Base-by-base conservation (phyloP, 2,888 invertebrate genomes). In the Cistogaster globosa region DNA sequence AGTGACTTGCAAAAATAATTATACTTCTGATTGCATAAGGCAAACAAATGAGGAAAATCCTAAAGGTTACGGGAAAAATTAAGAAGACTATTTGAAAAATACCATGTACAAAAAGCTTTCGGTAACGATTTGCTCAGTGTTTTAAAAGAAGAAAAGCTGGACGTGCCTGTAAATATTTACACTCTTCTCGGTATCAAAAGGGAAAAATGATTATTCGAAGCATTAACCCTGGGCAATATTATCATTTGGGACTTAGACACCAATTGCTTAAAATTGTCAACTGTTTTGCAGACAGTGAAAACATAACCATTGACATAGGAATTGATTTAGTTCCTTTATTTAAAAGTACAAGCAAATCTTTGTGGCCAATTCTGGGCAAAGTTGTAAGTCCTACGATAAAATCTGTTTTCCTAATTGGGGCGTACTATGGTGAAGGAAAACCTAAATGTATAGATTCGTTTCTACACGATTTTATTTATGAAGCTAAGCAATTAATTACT, bases 391-490 rank as follows among this genome's bases (percentile, higher is more conserved):
- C 55, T 22, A 57, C 9, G 11, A 77, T 77, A 60, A 68, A 55
- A 67, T 77, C 67, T 18, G 67, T 77, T 26, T 60, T 77, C 58
- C 51, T 68, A 77, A 77, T 68, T 68, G 77, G 77, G 68, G 68
- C 51, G 16, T 77, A 18, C 32, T 77, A 68, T 58, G 60, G 77
- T 18, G 58, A 67, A 48, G 60, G 68, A 45, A 77, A 67, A 48
- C 77, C 58, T 42, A 68, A 68, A 26, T 26, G 26, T 26, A 57
- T 71, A 57, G 67, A 76, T 76, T 42, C 67, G 12, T 76, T 67
- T 67, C 48, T 76, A 67, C 76, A 76, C 26, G 58, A 76, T 76
- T 76, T 76, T 67, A 76, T 67, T 58, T 45, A 67, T 58, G 76
- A 67, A 77, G 67, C 67, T 45, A 77, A 77, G 45, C 58, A 67